phyloP scores from a whole-genome alignment of 2,888 invertebrate genomes.

The Chironomus riparius region DNA sequence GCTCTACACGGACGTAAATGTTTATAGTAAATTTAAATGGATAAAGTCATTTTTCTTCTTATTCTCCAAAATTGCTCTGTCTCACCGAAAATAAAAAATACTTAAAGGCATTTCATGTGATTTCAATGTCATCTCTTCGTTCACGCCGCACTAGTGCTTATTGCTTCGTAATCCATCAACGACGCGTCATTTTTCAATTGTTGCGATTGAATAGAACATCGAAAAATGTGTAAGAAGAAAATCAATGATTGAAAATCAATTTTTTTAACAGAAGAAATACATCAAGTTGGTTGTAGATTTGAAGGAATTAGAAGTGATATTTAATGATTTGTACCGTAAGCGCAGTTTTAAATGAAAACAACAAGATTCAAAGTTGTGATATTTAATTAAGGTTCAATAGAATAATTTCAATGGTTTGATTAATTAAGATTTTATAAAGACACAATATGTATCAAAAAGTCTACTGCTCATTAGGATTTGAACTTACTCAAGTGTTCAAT shows the following conservation, averaged over 20 bases:
- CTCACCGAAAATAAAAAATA: too few relatives aligned
- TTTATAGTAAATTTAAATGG: constrained; percentile 1
- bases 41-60: background rate
- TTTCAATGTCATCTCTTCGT: constrained; percentile 21
- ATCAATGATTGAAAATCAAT: constrained; percentile 24
- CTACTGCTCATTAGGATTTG: too few relatives aligned
- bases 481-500: too few relatives aligned
- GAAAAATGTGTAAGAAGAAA: background rate
- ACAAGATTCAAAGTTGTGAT: too few relatives aligned
- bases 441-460: too few relatives aligned
- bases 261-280: background rate
- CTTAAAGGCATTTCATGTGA: background rate
- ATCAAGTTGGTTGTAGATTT: too few relatives aligned
- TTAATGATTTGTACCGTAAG: too few relatives aligned
- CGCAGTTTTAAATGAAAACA: background rate
- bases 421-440: too few relatives aligned
- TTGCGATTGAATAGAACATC: constrained; percentile 16
- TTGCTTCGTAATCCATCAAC: constrained; percentile 23
- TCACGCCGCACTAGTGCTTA: background rate
- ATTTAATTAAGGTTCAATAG: too few relatives aligned
- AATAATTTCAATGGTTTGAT: too few relatives aligned
- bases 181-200: constrained; percentile 13
- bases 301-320: too few relatives aligned
- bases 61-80: too few relatives aligned
- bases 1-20: background rate